Conservation (phyloP, 1,140 invertebrate species). For the Magallana angulata region DNA sequence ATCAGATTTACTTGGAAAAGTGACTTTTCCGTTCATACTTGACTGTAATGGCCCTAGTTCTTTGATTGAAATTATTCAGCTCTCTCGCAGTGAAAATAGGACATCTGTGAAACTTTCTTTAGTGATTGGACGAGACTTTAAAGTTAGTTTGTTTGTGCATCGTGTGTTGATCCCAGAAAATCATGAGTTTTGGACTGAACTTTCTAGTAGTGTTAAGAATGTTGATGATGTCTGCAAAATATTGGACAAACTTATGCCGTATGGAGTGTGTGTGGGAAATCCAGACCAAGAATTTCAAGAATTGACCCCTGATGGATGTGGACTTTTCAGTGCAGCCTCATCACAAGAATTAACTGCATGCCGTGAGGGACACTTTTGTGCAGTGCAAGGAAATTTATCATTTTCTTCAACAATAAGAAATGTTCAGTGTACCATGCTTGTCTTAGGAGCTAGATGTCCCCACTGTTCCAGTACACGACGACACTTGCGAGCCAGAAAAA, state of each 20-base stretch:
- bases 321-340: neutral
- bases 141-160: no score
- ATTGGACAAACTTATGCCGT: neutral
- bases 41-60: neutral
- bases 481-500: neutral
- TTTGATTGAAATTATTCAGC: neutral
- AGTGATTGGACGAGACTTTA: no score
- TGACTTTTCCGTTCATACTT: neutral
- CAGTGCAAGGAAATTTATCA: neutral
- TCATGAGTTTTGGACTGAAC: conserved; percentile 24
- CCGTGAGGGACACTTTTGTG: conserved; percentile 41
- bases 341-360: conserved; percentile 14
- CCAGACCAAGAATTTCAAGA: conserved; percentile 11
- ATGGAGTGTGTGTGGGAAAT: conserved; percentile 29
- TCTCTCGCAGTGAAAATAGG: neutral
- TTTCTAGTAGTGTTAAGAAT: neutral
- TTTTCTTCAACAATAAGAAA: conserved; percentile 26
- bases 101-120: neutral
- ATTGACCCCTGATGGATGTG: neutral
- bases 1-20: neutral
- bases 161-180: neutral
- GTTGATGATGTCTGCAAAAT: neutral
- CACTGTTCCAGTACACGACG: neutral
- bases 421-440: conserved; percentile 26
- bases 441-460: conserved; percentile 16